These are phyloP conservation scores for Mustela nigripes DNA, from an alignment of 2,113 vertebrate species.

Conservation along the genomic window DNA sequence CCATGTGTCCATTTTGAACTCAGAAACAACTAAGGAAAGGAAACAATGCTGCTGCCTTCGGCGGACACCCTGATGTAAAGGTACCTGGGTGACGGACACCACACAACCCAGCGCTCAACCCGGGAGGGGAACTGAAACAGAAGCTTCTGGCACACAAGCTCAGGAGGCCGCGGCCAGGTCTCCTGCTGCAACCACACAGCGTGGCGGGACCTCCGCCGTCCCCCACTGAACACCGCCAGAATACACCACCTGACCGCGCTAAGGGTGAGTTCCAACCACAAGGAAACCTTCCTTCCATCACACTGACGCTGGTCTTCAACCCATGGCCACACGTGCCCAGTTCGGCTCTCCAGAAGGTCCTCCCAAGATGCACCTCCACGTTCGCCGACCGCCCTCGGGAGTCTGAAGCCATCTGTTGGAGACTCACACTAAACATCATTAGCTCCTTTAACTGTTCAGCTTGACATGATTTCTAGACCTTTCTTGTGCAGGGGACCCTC, in stretches of 20 bases:
- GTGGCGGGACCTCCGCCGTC: not conserved
- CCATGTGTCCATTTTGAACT: not conserved
- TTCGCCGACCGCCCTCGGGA: not conserved
- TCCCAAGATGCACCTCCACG: not conserved
- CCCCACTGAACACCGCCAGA: not conserved
- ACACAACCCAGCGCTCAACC: no score
- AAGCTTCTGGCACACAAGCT: not conserved
- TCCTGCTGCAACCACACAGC: not conserved
- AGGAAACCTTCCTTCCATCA: not conserved
- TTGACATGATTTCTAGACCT: not conserved
- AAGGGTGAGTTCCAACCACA: not conserved
- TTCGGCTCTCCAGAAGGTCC: not conserved
- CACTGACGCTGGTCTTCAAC: not conserved
- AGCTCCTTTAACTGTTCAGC: not conserved
- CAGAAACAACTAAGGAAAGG: not conserved
- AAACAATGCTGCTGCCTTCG: not conserved
- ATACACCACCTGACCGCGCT: not conserved
- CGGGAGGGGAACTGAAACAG: not conserved
- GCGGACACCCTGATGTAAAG: no score
- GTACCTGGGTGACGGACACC: accelerated
- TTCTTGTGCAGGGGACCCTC: not conserved
- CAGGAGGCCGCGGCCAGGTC: not conserved
- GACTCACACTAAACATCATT: not conserved
- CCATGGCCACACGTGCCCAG: not conserved
- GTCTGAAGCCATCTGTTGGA: not conserved